phyloP scores from a whole-genome alignment of 2,797 vertebrate species.

The Chanos chanos region DNA sequence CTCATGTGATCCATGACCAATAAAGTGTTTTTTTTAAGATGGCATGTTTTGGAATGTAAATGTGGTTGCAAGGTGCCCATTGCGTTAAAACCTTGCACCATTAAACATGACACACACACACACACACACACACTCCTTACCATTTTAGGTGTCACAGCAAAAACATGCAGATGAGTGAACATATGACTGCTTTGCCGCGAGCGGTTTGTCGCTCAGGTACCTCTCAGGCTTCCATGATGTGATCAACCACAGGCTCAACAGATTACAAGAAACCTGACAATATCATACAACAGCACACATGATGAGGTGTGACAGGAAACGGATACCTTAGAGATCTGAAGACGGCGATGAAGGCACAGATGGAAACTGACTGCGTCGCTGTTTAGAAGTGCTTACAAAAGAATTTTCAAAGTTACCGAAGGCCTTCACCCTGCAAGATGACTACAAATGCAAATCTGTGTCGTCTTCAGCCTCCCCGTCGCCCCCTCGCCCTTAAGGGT shows the following conservation, averaged over 20 bases:
- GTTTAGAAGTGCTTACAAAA: slow-evolving; percentile 7
- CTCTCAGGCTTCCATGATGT: slow-evolving; percentile 15
- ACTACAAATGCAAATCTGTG: too few relatives aligned
- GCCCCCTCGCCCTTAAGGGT: too few relatives aligned
- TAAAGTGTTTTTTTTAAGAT: too few relatives aligned
- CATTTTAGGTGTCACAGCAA: not conserved
- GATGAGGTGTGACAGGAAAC: slow-evolving; percentile 23
- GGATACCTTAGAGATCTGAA: slow-evolving; percentile 28
- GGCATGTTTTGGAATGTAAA: not conserved
- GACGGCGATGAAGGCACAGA: slow-evolving; percentile 18
- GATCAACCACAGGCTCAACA: slow-evolving; percentile 12
- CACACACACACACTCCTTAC: too few relatives aligned
- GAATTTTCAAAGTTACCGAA: slow-evolving; percentile 1
- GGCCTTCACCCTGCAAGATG: not conserved
- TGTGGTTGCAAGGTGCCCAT: not conserved
- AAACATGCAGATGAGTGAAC: not conserved
- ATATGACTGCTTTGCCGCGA: not conserved
- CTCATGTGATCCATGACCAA: too few relatives aligned
- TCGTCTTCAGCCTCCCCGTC: too few relatives aligned
- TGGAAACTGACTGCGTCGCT: slow-evolving; percentile 30
- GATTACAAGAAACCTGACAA: slow-evolving; percentile 40
- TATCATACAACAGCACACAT: slow-evolving; percentile 3
- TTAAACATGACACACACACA: not conserved
- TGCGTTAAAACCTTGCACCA: not conserved
- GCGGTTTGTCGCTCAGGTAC: slow-evolving; percentile 19